Conservation (phyloP, 2,797 vertebrate genomes). For the Manis pentadactyla region DNA sequence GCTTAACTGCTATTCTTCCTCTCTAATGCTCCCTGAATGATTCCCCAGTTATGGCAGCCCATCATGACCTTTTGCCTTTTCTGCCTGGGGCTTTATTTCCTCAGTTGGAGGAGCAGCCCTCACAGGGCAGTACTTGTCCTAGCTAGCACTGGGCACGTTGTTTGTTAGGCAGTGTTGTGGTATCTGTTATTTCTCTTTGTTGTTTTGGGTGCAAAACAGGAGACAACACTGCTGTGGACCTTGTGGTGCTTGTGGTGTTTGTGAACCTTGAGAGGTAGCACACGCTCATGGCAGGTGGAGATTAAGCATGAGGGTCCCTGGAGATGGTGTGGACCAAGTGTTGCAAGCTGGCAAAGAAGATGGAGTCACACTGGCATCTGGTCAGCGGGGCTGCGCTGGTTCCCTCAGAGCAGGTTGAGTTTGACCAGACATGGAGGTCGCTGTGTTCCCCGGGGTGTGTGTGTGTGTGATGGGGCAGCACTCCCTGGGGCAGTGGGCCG, state of each 20-base stretch:
- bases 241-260: background rate
- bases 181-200: background rate
- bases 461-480: background rate
- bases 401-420: background rate
- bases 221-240: no score
- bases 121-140: background rate
- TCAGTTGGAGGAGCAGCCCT: background rate
- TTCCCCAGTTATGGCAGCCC: background rate
- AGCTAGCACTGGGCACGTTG: background rate
- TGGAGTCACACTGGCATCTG: background rate
- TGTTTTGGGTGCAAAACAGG: background rate
- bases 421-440: background rate
- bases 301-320: background rate
- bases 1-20: background rate
- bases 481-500: background rate
- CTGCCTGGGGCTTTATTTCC: background rate
- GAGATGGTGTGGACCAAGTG: background rate
- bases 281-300: background rate
- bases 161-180: background rate
- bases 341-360: background rate
- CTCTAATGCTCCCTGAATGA: background rate
- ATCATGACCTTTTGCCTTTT: background rate
- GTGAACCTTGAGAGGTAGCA: background rate
- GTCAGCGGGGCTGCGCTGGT: background rate
- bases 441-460: background rate